Conservation (phyloP, 2,113 vertebrate species). For the Turdus rufiventris region DNA sequence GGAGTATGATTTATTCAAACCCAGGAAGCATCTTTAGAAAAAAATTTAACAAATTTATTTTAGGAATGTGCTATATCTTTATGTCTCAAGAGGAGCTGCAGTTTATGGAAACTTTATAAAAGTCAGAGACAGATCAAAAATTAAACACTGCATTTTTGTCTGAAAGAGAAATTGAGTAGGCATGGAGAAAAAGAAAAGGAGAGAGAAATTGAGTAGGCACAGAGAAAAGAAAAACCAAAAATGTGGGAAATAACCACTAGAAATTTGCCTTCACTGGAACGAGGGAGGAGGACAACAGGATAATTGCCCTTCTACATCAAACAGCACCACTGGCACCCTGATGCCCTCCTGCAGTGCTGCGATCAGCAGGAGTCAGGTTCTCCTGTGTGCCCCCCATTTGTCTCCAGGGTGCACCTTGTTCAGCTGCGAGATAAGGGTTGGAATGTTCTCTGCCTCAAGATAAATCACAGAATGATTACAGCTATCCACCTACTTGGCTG, state of each 20-base stretch:
- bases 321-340: not conserved
- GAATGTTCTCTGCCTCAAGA: not conserved
- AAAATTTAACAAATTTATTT: not conserved
- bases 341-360: not conserved
- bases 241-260: not conserved
- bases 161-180: not conserved
- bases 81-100: not conserved
- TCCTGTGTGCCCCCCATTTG: fast-evolving
- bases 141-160: not conserved
- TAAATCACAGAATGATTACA: not conserved
- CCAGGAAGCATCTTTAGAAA: not conserved
- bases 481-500: not conserved
- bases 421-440: not conserved
- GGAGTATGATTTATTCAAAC: not conserved
- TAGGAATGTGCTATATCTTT: not conserved
- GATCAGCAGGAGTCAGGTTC: not conserved
- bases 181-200: not conserved
- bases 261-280: not conserved
- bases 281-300: not conserved
- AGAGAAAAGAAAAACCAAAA: not conserved
- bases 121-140: not conserved
- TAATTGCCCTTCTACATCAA: not conserved
- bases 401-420: not conserved
- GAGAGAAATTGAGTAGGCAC: not conserved
- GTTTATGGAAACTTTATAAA: not conserved